These are phyloP conservation scores for Polylopha cassiicola DNA, from an alignment of 2,888 invertebrate species.

Conservation along the genomic window DNA sequence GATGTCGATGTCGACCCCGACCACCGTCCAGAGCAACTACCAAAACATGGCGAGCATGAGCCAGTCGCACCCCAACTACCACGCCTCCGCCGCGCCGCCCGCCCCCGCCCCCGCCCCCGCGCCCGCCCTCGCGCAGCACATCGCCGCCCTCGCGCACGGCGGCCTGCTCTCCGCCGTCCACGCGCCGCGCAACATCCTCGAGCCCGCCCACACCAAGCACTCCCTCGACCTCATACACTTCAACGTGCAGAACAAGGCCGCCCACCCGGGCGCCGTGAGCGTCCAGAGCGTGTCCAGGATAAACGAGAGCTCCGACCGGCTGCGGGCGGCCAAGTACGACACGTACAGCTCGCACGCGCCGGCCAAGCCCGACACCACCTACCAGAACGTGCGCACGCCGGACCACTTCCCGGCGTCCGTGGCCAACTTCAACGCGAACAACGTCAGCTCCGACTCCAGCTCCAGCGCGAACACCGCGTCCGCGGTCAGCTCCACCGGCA, in stretches of 20 bases:
- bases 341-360: slow-evolving; percentile 48
- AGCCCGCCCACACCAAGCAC: slow-evolving; percentile 53
- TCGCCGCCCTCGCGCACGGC: slow-evolving; percentile 37
- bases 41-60: slow-evolving; percentile 61
- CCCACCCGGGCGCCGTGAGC: slow-evolving; percentile 40
- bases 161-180: slow-evolving; percentile 39
- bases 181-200: slow-evolving; percentile 50
- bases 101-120: slow-evolving; percentile 32
- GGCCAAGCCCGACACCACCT: slow-evolving; percentile 52
- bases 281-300: slow-evolving; percentile 52
- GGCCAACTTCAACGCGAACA: slow-evolving; percentile 50
- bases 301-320: slow-evolving; percentile 51
- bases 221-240: slow-evolving; percentile 60
- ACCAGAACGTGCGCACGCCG: slow-evolving; percentile 54
- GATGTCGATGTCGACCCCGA: slow-evolving; percentile 65
- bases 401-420: slow-evolving; percentile 51
- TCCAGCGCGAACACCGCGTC: slow-evolving; percentile 80
- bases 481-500: slow-evolving; percentile 80
- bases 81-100: slow-evolving; percentile 25
- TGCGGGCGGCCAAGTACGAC: slow-evolving; percentile 49
- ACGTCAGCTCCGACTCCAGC: slow-evolving; percentile 81
- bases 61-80: slow-evolving; percentile 58
- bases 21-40: slow-evolving; percentile 46
- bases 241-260: slow-evolving; percentile 43
- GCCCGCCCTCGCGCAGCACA: slow-evolving; percentile 34